These are phyloP conservation scores for Drosophila mayaguana DNA, from an alignment of 2,888 invertebrate species.

Conservation along the genomic window DNA sequence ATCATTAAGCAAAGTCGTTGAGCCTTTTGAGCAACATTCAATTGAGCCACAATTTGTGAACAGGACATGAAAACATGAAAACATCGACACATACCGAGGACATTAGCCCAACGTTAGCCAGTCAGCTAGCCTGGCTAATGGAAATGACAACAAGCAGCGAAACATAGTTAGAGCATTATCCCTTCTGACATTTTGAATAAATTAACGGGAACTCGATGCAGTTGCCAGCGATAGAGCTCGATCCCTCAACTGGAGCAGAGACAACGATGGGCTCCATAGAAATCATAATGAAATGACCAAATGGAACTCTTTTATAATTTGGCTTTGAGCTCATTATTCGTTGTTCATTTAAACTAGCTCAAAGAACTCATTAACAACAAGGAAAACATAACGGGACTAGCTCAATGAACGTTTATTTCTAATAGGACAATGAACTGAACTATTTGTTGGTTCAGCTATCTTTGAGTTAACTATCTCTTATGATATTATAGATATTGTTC, in stretches of 20 bases:
- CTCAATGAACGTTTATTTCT: neutral
- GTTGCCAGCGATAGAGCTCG: neutral
- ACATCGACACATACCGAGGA: slow-evolving; percentile 3
- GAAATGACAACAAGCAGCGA: slow-evolving; percentile 11
- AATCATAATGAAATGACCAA: neutral
- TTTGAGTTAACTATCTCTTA: no score
- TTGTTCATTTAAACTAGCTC: slow-evolving; percentile 4
- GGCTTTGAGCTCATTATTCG: neutral
- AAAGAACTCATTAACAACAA: neutral
- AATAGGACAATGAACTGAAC: no score
- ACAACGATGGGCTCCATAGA: neutral
- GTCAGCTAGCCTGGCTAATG: neutral
- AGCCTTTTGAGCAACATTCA: slow-evolving; percentile 41
- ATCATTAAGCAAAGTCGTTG: slow-evolving; percentile 50
- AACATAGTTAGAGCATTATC: neutral
- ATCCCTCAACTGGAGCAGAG: neutral
- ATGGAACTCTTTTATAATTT: neutral
- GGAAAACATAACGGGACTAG: neutral
- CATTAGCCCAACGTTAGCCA: slow-evolving; percentile 13
- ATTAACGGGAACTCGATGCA: slow-evolving; percentile 1
- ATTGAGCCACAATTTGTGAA: slow-evolving; percentile 46
- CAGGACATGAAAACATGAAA: slow-evolving; percentile 21
- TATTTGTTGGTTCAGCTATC: no score
- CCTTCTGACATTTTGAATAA: slow-evolving; percentile 8
- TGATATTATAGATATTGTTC: neutral